These are phyloP conservation scores for Smutsia gigantea DNA, from an alignment of 2,797 vertebrate genomes.

Conservation along the genomic window DNA sequence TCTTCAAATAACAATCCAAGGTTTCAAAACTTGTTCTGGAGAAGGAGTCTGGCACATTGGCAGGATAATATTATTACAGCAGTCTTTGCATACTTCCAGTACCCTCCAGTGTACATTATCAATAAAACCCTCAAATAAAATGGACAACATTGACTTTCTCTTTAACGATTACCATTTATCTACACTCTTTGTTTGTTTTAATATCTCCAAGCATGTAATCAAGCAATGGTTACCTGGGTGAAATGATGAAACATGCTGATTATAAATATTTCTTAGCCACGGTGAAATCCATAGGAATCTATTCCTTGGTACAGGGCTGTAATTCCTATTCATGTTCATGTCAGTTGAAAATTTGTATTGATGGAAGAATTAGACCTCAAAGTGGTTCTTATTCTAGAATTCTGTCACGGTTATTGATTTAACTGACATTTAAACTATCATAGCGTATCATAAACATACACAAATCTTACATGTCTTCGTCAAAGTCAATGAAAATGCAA, in stretches of 20 bases:
- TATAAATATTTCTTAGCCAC: constrained; percentile 60
- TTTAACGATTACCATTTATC: constrained; percentile 53
- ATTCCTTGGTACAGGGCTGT: constrained; percentile 55
- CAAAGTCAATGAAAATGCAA: constrained; percentile 50
- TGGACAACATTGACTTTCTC: constrained; percentile 1
- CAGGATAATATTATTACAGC: background rate
- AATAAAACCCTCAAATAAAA: constrained; percentile 58
- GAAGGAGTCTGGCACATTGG: background rate
- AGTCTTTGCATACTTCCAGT: constrained; percentile 43
- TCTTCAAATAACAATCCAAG: background rate
- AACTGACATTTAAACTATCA: constrained; percentile 63
- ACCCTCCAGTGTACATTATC: background rate
- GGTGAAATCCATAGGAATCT: constrained; percentile 62
- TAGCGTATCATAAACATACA: constrained; percentile 2
- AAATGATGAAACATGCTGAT: constrained; percentile 51
- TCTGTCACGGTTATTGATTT: constrained; percentile 73
- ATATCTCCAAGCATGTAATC: constrained; percentile 62
- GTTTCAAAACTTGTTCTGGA: constrained; percentile 42
- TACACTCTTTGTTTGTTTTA: constrained; percentile 52
- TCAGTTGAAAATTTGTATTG: constrained; percentile 65
- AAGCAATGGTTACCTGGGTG: constrained; percentile 46
- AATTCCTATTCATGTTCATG: constrained; percentile 77
- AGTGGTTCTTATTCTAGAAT: constrained; percentile 67
- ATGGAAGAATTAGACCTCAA: constrained; percentile 71
- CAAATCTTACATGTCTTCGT: constrained; percentile 2